These are phyloP conservation scores for Eunapius fragilis DNA, from an alignment of 37 sponge, comb jelly and placozoan species.

Conservation along the genomic window DNA sequence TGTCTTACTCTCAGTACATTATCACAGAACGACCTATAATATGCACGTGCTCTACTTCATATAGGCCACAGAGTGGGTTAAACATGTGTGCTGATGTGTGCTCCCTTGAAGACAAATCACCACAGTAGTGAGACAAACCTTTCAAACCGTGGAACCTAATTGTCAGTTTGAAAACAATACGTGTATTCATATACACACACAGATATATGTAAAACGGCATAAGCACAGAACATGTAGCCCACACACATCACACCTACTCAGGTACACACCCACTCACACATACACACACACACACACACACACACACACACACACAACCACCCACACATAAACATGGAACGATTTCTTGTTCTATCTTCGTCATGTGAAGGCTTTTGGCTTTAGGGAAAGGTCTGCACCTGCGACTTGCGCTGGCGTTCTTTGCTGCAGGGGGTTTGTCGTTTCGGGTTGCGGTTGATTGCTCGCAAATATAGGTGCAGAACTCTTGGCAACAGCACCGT, in stretches of 20 bases:
- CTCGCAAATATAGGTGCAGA: neutral
- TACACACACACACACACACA: neutral
- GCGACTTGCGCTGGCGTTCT: neutral
- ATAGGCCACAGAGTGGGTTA: too few relatives aligned
- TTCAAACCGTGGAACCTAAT: neutral
- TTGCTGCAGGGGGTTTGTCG: neutral
- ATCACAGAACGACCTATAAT: too few relatives aligned
- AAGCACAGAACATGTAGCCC: too few relatives aligned
- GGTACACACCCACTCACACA: neutral
- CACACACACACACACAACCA: neutral
- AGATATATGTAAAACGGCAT: too few relatives aligned
- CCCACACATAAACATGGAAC: neutral
- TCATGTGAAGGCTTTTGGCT: neutral
- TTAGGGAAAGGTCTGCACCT: neutral
- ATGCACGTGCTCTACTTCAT: too few relatives aligned
- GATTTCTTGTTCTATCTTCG: neutral
- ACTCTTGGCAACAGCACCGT: neutral
- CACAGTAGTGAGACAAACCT: neutral
- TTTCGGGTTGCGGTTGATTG: neutral
- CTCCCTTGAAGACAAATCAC: too few relatives aligned
- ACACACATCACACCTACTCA: neutral
- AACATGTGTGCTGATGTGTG: too few relatives aligned
- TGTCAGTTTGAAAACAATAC: neutral
- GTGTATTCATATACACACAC: neutral
- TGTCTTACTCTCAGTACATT: too few relatives aligned